Conservation (phyloP, 2,888 invertebrate genomes). For the Sialis fuliginosa region DNA sequence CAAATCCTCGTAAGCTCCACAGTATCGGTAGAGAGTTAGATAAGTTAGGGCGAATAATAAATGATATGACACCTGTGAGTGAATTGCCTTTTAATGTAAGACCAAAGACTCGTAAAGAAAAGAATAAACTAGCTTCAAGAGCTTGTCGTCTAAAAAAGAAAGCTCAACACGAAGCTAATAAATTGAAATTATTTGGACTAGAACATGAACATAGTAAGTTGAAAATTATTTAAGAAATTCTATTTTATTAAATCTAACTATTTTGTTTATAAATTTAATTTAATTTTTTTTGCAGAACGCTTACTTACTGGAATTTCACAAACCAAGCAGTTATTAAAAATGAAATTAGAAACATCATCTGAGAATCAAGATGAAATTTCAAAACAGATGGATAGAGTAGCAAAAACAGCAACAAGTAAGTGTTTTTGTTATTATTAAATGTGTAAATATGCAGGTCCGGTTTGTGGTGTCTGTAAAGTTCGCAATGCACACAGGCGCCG, state of each 20-base stretch:
- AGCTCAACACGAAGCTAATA: slow-evolving; percentile 97
- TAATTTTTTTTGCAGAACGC: slow-evolving; percentile 44
- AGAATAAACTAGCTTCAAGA: slow-evolving; percentile 92
- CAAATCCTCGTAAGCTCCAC: slow-evolving; percentile 81
- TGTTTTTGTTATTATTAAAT: slow-evolving; percentile 11
- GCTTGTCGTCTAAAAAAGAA: slow-evolving; percentile 96
- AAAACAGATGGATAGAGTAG: slow-evolving; percentile 50
- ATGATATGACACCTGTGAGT: slow-evolving; percentile 90
- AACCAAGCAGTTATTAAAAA: slow-evolving; percentile 53
- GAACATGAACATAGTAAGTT: slow-evolving; percentile 87
- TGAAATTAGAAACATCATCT: slow-evolving; percentile 39
- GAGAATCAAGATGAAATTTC: slow-evolving; percentile 45
- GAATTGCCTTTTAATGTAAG: slow-evolving; percentile 79
- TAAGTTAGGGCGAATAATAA: slow-evolving; percentile 77
- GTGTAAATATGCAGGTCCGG: too few relatives aligned
- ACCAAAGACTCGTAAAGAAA: slow-evolving; percentile 90
- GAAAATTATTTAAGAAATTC: not conserved
- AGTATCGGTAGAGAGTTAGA: slow-evolving; percentile 84
- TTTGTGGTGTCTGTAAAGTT: too few relatives aligned
- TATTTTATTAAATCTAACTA: not conserved
- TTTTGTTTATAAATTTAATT: not conserved
- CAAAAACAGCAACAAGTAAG: slow-evolving; percentile 55
- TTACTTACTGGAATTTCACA: slow-evolving; percentile 61
- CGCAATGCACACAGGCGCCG: too few relatives aligned
- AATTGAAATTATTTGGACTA: slow-evolving; percentile 83